These are phyloP conservation scores for Spinus olivaceus DNA, from an alignment of 2,797 vertebrate genomes.

Conservation along the genomic window DNA sequence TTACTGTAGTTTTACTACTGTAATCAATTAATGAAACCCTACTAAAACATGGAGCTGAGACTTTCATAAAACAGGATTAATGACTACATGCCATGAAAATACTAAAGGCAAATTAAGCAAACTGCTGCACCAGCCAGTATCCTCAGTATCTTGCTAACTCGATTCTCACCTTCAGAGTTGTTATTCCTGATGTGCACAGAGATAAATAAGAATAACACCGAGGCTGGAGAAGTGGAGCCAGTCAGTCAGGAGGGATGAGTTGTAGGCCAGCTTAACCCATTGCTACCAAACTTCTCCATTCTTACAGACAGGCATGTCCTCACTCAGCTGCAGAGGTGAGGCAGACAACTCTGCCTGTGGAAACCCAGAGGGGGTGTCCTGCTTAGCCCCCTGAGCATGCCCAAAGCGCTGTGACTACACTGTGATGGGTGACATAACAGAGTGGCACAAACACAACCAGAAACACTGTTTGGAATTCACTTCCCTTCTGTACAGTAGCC, in stretches of 20 bases:
- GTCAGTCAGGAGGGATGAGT: background rate
- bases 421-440: background rate
- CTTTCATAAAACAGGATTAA: background rate
- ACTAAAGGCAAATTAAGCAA: background rate
- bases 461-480: background rate
- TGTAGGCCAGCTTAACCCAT: background rate
- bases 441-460: background rate
- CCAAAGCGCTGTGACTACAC: background rate
- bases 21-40: background rate
- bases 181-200: background rate
- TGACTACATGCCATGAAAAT: background rate
- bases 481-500: background rate
- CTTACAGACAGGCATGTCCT: background rate
- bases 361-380: background rate
- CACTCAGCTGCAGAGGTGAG: background rate
- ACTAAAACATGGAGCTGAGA: background rate
- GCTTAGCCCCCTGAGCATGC: background rate
- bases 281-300: background rate
- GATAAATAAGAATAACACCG: background rate
- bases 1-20: background rate
- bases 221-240: background rate
- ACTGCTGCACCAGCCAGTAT: background rate
- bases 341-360: background rate
- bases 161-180: background rate
- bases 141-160: background rate